Evolutionary conservation across 2,797 vertebrate species (phyloP).

Genomic region (Poeciliopsis turneri): DNA sequence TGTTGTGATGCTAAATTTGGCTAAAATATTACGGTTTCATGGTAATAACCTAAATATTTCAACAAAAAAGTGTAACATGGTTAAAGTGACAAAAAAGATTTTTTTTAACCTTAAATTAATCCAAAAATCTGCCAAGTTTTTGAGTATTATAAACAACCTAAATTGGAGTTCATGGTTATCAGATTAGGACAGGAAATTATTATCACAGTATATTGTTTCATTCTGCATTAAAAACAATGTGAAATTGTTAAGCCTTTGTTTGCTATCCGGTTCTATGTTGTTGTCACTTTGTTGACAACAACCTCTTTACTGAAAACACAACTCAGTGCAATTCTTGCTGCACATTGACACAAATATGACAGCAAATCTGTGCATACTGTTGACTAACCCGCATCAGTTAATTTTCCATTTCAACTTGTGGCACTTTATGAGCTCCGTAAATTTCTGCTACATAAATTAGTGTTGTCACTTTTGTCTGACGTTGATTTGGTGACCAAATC

Average conservation of each 20-base stretch:
- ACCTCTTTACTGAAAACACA: neutral
- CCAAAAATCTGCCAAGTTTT: neutral
- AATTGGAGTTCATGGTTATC: neutral
- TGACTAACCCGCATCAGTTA: neutral
- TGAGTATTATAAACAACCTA: neutral
- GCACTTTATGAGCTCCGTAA: slow-evolving; percentile 4
- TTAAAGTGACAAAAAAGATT: neutral
- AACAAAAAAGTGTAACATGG: neutral
- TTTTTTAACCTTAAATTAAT: neutral
- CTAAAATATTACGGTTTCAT: neutral
- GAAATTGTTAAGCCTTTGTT: neutral
- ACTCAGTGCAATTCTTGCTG: neutral
- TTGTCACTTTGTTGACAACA: neutral
- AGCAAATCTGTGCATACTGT: slow-evolving; percentile 4
- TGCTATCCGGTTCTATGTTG: neutral
- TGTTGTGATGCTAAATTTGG: neutral
- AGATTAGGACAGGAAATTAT: neutral
- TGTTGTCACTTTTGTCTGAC: slow-evolving; percentile 52
- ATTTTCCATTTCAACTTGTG: neutral
- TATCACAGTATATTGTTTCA: neutral
- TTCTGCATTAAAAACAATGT: neutral
- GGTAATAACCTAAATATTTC: neutral
- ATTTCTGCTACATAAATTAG: slow-evolving; percentile 30
- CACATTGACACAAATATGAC: neutral
- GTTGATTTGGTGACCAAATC: slow-evolving; percentile 79